Percentiles rank a stretch among this genome's conserved stretches.
These are phyloP conservation scores for Drosophila persimilis DNA, from an alignment of 1,140 invertebrate species.

Conservation along the genomic window DNA sequence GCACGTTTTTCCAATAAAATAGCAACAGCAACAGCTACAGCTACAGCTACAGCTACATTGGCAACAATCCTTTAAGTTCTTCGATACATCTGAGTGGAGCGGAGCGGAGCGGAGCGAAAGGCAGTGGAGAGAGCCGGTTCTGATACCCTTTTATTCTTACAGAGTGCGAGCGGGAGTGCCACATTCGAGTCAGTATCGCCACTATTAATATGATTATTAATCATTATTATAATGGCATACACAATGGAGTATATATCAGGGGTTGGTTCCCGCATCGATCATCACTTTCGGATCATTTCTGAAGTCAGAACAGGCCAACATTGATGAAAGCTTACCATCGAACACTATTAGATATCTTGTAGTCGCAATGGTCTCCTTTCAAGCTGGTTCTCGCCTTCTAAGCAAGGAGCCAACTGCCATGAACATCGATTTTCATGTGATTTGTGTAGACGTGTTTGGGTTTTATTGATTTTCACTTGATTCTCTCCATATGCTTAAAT, in stretches of 20 bases:
- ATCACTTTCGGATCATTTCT: too few relatives aligned
- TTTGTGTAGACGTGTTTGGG: constrained; percentile 80
- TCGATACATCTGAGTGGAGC: constrained; percentile 45
- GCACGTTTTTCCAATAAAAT: constrained; percentile 76
- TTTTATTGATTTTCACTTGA: constrained; percentile 82
- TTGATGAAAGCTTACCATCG: too few relatives aligned
- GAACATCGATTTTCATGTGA: constrained; percentile 79
- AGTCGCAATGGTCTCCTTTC: background rate
- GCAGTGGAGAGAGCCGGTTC: too few relatives aligned
- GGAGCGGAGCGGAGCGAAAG: constrained; percentile 8
- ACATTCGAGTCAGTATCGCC: too few relatives aligned
- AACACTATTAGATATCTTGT: too few relatives aligned
- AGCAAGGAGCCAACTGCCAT: constrained; percentile 27
- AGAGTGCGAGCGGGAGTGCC: too few relatives aligned
- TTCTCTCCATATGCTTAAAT: constrained; percentile 80
- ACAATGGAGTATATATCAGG: too few relatives aligned
- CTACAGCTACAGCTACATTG: constrained; percentile 14
- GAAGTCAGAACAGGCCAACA: too few relatives aligned
- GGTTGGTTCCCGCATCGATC: too few relatives aligned
- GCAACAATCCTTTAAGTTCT: constrained; percentile 74
- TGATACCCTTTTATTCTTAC: too few relatives aligned
- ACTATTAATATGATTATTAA: too few relatives aligned
- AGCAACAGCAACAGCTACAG: constrained; percentile 46
- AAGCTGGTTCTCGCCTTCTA: background rate
- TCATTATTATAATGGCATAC: too few relatives aligned